phyloP scores from a whole-genome alignment of 2,113 vertebrate genomes.

The Zootoca vivipara region DNA sequence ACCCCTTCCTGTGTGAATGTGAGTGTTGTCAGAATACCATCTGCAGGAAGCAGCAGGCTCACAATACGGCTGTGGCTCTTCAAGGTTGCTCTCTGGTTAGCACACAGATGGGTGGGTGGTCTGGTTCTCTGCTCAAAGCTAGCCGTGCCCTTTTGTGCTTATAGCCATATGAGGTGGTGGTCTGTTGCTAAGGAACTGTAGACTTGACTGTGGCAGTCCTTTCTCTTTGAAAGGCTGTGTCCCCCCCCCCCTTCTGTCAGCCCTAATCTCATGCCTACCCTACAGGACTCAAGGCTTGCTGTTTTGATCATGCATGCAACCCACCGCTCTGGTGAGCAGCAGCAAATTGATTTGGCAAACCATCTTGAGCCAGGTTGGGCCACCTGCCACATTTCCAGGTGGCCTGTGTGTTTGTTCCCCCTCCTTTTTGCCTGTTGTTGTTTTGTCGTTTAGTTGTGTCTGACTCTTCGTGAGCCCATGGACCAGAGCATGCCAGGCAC shows the following conservation, averaged over 20 bases:
- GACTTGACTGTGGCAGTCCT: constrained; percentile 10
- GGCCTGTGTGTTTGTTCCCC: background rate
- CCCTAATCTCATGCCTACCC: too few relatives aligned
- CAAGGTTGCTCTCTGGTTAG: background rate
- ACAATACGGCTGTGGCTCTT: too few relatives aligned
- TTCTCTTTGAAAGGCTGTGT: background rate
- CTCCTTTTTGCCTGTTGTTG: too few relatives aligned
- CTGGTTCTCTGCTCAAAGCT: background rate
- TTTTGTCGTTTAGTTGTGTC: too few relatives aligned
- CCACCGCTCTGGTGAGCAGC: accelerated
- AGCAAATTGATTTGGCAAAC: constrained; percentile 1
- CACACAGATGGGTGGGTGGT: too few relatives aligned
- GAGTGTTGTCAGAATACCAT: background rate
- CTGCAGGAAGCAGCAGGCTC: background rate
- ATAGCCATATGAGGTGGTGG: too few relatives aligned
- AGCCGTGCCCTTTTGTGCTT: background rate
- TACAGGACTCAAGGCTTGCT: background rate
- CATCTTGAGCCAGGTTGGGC: background rate
- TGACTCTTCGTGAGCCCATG: too few relatives aligned
- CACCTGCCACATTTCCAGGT: constrained; percentile 36
- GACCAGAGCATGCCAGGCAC: too few relatives aligned
- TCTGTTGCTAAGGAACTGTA: constrained; percentile 38
- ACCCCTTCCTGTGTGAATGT: too few relatives aligned
- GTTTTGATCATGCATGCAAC: accelerated
- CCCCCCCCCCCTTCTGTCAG: too few relatives aligned